Evolutionary conservation across 2,113 vertebrate genomes (phyloP), one percentile per base, ranked within the genome.

Genomic region (Salvelinus namaycush): DNA sequence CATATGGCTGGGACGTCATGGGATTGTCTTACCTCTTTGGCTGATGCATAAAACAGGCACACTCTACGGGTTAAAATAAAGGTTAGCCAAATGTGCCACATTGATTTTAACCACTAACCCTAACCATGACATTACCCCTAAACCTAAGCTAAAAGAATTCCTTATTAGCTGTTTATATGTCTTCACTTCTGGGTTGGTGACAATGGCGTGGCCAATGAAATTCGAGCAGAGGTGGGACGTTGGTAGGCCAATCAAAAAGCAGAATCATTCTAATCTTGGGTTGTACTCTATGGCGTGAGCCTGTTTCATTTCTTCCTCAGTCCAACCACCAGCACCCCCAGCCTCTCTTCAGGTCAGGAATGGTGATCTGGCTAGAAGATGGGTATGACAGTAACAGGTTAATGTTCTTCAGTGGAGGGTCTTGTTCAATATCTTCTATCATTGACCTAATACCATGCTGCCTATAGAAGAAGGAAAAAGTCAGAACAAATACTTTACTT

Each of bases 331-430:
- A 29, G 68, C 7, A 3, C 9, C 9, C 39, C 39, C 9, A 60
- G 74, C 72, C 51, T 13, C 64, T 12, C 68, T 48, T 83, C 80
- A 6, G 65, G 86, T 76, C 75, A 79, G 76, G 71, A n/a, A 59
- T 79, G 78, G 84, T 89, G 83, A 84, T 84, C 83, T 84, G 81
- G 39, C 39, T 44, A 44, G 76, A 85, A 89, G 85, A 80, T 73
- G 78, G 80, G 72, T 84, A 54, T 79, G 77, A 62, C 80, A 44
- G 39, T 86, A 88, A 89, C 87, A 78, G 82, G 70, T 83, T 89
- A 84, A 86, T 87, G 85, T 80, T 67, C 71, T 49, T 79, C 77
- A 83, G 74, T 80, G 81, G n/a, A 70, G 81, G 69, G 34, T 4
- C 71, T 75, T 79, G 74, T 83, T 85, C 75, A 18, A 73, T 69